Base-by-base conservation (phyloP, 2,797 vertebrate genomes). In the Yasuhikotakia modesta region DNA sequence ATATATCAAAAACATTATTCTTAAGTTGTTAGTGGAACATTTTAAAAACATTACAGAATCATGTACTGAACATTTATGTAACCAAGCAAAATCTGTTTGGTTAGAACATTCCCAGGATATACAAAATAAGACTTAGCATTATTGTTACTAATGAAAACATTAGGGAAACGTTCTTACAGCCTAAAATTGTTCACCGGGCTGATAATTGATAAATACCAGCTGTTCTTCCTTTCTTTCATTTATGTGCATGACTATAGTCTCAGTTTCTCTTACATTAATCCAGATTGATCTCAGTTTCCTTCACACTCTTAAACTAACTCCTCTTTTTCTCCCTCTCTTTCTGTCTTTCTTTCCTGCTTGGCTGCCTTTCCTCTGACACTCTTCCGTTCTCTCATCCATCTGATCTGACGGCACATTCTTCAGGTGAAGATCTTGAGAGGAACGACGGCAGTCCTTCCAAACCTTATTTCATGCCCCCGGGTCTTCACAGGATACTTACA, bases 371-470 rank as follows among this genome's bases (percentile, higher is more conserved):
- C 52, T 72, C 24, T 57, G 74, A 65, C 22, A 5, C 64, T 65
- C 52, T 65, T 35, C 27, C 57, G 78, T 24, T 63, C n/a, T 43
- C 66, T 14, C 39, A 55, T 21, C 22, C 7, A 35, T 67, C 57
- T 46, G 68, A 30, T 52, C 22, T 77, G 61, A 16, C 1, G 39
- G 63, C 78, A 74, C 30, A 83, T 73, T 80, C 14, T 24, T 85
- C 92, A 99, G 97, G 97, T 89, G 97, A 98, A 95, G 97, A 99
- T 90, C 90, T 99, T 85, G 97, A 99, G 91, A 95, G 96, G 89
- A 98, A 98, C 58, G 95, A 98, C 4, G 97, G 96, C 83, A 96
- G 96, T 76, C 89, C 95, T 81, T 93, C 94, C 89, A 97, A 94
- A 87, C 97, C 97, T 48, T 99, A 97, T 94, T 97, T 94, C 93